Percentiles rank a stretch among this genome's conserved stretches.
phyloP scores from a whole-genome alignment of 2,797 vertebrate genomes.

The Heliangelus exortis region DNA sequence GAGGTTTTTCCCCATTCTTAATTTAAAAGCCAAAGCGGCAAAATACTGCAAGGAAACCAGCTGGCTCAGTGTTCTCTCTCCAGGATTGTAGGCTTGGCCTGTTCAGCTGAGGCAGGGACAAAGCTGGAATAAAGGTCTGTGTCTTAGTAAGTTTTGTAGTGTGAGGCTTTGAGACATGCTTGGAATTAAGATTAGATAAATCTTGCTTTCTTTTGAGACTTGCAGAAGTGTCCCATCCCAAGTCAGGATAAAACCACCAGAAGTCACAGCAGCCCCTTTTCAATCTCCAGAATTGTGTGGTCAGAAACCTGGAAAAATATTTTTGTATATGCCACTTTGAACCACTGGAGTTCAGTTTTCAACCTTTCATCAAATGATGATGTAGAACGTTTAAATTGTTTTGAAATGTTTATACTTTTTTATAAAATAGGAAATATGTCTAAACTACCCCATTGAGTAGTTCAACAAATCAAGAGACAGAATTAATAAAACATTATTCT shows the following conservation, averaged over 20 bases:
- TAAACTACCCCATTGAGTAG: neutral
- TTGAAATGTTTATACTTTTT: neutral
- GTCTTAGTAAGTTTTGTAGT: neutral
- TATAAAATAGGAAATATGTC: neutral
- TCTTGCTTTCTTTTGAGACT: neutral
- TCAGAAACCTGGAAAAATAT: neutral
- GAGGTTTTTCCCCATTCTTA: neutral
- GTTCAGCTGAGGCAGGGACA: neutral
- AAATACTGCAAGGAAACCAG: slow-evolving; percentile 1
- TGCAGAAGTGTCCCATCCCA: neutral
- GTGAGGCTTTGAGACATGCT: neutral
- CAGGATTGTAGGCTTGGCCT: neutral
- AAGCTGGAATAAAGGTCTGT: neutral
- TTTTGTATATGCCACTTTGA: neutral
- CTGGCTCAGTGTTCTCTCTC: neutral
- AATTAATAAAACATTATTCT: neutral
- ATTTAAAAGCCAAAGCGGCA: neutral
- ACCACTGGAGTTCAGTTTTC: neutral
- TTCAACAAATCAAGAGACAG: neutral
- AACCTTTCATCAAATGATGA: neutral
- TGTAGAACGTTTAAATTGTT: neutral
- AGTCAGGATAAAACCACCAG: neutral
- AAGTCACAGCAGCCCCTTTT: neutral
- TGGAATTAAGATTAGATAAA: neutral
- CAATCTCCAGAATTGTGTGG: neutral